Evolutionary conservation across 2,113 vertebrate genomes (phyloP), one percentile per base, ranked within the genome.

Genomic region (Thinocorus orbignyianus): DNA sequence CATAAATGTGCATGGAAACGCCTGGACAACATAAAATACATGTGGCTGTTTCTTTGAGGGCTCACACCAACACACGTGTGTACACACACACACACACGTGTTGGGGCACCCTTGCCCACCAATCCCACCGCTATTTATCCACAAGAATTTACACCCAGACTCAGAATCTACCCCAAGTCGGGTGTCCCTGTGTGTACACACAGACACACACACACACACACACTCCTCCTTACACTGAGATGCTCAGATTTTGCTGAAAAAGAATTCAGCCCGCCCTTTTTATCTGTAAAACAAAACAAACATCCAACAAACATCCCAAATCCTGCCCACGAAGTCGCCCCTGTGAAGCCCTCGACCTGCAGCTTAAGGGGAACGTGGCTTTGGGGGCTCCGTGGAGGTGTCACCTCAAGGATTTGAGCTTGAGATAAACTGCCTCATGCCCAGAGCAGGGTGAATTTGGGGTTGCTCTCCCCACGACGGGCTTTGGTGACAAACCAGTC

Each of bases 331-430:
- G n/a, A 73, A 84, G 84, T 60, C 30, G 9, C 35, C 28, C 49
- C 14, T 8, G 24, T 3, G 14, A 51, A 68, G 31, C 51, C 51
- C 52, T 28, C 52, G 26, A 14, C 51, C 48, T 23, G 11, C 48
- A 39, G 48, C 54, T 41, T 39, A 41, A 18, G 10, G 46, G 65
- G 48, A 51, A 55, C 0, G 20, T 2, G 6, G 64, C 24, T 31
- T 13, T 57, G 0, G 2, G 2, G 55, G 57, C 24, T 14, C 28
- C 22, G 3, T 0, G 3, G 57, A 25, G 44, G 7, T 8, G 15
- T 5, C 25, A 22, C 33, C 19, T 28, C 42, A 3, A 22, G 37
- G 66, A 28, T 87, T 4, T 15, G 61, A 48, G 72, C 51, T 41
- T 18, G 16, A 15, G 5, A 6, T 6, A 11, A 62, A 7, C 31